Evolutionary conservation across 2,888 invertebrate species (phyloP).

Genomic region (Podabrus alpinus): DNA sequence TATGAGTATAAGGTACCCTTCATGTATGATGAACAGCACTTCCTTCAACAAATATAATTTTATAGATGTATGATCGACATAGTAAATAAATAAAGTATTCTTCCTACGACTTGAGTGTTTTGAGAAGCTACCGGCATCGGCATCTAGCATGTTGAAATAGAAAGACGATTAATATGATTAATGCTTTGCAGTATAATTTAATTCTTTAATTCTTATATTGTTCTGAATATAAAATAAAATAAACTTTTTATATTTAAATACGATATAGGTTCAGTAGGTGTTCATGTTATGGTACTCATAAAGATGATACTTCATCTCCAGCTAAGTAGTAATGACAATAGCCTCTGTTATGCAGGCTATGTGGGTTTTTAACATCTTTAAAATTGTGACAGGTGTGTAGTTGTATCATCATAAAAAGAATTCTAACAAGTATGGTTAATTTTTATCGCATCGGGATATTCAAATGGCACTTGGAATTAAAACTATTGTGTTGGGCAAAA

Average conservation of each 20-base stretch:
- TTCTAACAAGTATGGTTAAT: neutral
- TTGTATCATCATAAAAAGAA: neutral
- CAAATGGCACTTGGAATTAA: neutral
- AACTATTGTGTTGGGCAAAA: neutral
- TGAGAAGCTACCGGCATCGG: neutral
- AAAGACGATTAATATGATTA: neutral
- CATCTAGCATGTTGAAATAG: neutral
- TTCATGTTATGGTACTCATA: neutral
- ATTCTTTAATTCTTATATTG: neutral
- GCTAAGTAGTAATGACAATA: neutral
- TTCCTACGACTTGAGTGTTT: neutral
- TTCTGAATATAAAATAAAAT: neutral
- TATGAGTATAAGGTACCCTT: neutral
- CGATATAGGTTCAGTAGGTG: neutral
- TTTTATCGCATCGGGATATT: neutral
- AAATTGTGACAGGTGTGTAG: neutral
- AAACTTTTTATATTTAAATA: neutral
- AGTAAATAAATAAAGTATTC: neutral
- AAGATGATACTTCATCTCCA: neutral
- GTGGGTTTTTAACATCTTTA: neutral
- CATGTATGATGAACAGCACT: neutral
- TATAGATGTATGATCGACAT: neutral
- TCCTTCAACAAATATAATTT: neutral
- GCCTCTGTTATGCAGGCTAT: neutral
- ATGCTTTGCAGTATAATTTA: neutral